These are phyloP conservation scores for Nasonia oneida DNA, from an alignment of 2,888 invertebrate species.

Conservation along the genomic window DNA sequence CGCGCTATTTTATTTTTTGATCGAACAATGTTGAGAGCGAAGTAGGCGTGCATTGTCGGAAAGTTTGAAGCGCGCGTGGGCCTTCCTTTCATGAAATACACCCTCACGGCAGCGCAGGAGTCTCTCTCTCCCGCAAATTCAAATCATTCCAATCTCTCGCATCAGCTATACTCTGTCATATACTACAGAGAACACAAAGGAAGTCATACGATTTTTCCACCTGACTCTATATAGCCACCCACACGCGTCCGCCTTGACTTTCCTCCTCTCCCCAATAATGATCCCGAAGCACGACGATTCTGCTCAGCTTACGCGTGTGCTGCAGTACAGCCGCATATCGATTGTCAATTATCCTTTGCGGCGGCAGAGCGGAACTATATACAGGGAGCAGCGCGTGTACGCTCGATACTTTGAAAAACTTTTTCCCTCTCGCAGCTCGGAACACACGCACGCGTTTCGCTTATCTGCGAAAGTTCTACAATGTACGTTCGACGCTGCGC, in stretches of 20 bases:
- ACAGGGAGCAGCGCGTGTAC: not conserved
- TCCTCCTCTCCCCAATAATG: not conserved
- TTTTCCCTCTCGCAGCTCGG: not conserved
- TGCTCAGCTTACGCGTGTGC: not conserved
- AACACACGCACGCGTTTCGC: not conserved
- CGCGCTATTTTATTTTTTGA: too few species aligned
- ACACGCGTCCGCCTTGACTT: not conserved
- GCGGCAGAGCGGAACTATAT: too few species aligned
- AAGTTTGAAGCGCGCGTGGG: too few species aligned
- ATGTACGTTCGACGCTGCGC: not conserved
- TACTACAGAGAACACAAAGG: not conserved
- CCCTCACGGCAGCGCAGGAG: too few species aligned
- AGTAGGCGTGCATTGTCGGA: too few species aligned
- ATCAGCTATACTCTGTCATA: not conserved
- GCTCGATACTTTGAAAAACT: conserved; percentile 37
- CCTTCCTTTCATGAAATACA: too few species aligned
- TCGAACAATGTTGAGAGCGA: too few species aligned
- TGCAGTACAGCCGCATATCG: conserved; percentile 33
- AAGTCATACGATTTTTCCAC: not conserved
- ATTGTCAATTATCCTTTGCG: conserved; percentile 47
- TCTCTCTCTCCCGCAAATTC: too few species aligned
- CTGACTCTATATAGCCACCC: not conserved
- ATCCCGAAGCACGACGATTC: not conserved
- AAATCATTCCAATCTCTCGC: not conserved
- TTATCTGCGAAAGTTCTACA: not conserved